Conservation (phyloP, 2,113 vertebrate species). For the Oriolus oriolus region DNA sequence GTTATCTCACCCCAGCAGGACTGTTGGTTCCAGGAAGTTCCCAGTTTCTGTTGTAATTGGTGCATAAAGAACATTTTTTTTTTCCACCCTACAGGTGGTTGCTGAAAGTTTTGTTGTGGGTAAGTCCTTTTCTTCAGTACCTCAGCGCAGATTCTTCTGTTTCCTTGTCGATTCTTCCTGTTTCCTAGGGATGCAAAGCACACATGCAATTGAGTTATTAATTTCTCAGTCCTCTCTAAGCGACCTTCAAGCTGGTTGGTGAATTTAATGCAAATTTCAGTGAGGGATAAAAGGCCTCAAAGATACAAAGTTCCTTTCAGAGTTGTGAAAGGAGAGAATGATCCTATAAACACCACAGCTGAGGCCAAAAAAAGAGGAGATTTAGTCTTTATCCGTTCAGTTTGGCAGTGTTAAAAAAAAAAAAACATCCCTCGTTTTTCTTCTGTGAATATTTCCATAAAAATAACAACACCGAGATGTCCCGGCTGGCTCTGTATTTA, state of each 20-base stretch:
- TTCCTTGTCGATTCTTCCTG: neutral
- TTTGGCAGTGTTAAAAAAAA: neutral
- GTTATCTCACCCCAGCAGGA: neutral
- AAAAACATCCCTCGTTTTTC: neutral
- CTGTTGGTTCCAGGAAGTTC: neutral
- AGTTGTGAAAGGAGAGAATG: neutral
- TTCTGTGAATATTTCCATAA: neutral
- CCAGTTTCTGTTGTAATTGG: neutral
- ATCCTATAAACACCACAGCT: neutral
- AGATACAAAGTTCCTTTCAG: neutral
- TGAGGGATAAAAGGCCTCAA: neutral
- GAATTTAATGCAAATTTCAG: neutral
- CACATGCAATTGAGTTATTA: fast-evolving
- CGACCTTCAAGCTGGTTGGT: fast-evolving
- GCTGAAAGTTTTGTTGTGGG: neutral
- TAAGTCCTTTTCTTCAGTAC: neutral
- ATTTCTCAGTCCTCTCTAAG: neutral
- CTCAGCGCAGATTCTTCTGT: neutral
- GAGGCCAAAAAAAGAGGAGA: neutral
- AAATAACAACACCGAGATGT: neutral
- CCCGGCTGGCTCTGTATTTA: neutral
- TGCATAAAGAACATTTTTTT: neutral
- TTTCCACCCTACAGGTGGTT: neutral
- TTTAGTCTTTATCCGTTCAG: neutral
- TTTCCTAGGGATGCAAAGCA: neutral